phyloP scores from a whole-genome alignment of 2,797 vertebrate species.

The Balearica regulorum region DNA sequence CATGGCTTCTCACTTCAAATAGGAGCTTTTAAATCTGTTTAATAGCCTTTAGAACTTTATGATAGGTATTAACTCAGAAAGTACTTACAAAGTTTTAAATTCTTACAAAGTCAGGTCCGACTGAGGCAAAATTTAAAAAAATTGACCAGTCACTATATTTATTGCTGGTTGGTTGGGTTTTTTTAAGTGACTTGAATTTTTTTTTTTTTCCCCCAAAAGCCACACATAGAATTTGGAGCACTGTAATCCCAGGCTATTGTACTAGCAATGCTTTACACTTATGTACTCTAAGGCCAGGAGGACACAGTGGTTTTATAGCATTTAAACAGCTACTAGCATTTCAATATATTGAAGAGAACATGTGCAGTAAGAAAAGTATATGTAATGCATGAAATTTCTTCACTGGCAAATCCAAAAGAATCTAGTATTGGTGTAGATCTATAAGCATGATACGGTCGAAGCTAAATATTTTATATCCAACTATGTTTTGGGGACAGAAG shows the following conservation, averaged over 20 bases:
- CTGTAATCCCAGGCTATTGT: neutral
- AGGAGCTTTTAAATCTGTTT: slow-evolving; percentile 49
- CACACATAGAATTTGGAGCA: neutral
- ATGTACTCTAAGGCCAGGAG: neutral
- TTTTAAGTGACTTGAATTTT: too few species aligned
- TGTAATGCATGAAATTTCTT: neutral
- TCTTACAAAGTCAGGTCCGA: neutral
- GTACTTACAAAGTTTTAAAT: slow-evolving; percentile 28
- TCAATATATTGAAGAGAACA: neutral
- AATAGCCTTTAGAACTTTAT: slow-evolving; percentile 62
- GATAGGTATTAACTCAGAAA: slow-evolving; percentile 42
- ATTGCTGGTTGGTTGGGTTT: neutral
- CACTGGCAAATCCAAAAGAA: neutral
- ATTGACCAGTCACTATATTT: neutral
- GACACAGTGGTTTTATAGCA: neutral
- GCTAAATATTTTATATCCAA: neutral
- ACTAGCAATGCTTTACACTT: neutral
- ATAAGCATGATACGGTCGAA: neutral
- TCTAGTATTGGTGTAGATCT: neutral
- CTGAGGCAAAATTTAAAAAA: neutral
- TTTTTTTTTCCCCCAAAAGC: neutral
- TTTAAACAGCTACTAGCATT: neutral
- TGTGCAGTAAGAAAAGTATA: neutral
- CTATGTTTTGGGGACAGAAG: neutral
- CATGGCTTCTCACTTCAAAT: slow-evolving; percentile 41